These are phyloP conservation scores for Spatulosminthurus flaviceps DNA, from an alignment of 2,888 invertebrate species.

Conservation along the genomic window DNA sequence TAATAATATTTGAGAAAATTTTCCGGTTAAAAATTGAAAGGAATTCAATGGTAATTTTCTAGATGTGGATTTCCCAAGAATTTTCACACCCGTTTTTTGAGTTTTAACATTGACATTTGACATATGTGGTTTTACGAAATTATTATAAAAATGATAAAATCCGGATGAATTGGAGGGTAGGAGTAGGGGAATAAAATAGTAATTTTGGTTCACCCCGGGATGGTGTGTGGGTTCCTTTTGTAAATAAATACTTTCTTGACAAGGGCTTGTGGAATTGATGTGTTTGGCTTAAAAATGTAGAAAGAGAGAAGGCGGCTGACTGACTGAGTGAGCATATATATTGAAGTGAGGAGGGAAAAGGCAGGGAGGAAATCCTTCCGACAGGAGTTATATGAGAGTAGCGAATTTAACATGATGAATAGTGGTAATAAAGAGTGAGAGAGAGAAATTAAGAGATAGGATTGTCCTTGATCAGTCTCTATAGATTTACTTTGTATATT, in stretches of 20 bases:
- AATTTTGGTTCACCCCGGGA: constrained; percentile 11
- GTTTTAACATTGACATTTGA: no score
- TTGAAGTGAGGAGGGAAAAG: background rate
- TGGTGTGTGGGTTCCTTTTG: constrained; percentile 2
- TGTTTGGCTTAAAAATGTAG: no score
- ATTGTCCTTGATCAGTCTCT: background rate
- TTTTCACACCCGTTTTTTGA: no score
- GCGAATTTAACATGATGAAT: constrained; percentile 12
- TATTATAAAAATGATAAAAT: background rate
- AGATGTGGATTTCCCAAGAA: no score
- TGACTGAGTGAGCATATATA: background rate
- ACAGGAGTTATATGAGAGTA: background rate
- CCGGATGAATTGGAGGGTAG: background rate
- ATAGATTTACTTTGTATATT: constrained; percentile 7
- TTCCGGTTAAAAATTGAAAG: no score
- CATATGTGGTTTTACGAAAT: background rate
- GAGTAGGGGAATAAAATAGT: background rate
- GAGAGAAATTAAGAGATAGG: constrained; percentile 11
- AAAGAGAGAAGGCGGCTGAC: background rate
- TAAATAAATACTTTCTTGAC: constrained; percentile 4
- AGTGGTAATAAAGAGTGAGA: constrained; percentile 4
- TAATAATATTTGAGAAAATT: no score
- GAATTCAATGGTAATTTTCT: no score
- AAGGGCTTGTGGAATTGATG: no score
- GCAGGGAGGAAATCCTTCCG: background rate